Percentiles rank a stretch among this genome's conserved stretches.
These are phyloP conservation scores for Rhingia campestris DNA, from an alignment of 2,888 invertebrate species.

Conservation along the genomic window DNA sequence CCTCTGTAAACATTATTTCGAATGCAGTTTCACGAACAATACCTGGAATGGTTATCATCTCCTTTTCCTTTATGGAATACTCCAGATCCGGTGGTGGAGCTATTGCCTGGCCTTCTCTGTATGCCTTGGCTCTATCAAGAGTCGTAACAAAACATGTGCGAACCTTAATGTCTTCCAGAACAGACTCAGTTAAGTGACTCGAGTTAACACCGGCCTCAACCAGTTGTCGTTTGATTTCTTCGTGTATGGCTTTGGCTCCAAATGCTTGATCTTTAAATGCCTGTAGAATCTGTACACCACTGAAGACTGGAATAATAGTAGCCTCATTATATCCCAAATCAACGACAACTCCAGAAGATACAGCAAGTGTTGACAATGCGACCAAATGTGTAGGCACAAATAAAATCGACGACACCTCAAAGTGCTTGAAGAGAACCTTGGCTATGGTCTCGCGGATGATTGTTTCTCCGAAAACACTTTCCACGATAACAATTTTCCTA, in stretches of 20 bases:
- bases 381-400: conserved; percentile 94
- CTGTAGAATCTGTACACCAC: conserved; percentile 92
- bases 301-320: conserved; percentile 91
- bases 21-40: conserved; percentile 90
- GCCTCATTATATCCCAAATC: conserved; percentile 95
- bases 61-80: conserved; percentile 87
- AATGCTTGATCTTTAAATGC: conserved; percentile 92
- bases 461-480: conserved; percentile 93
- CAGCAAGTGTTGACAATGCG: conserved; percentile 91
- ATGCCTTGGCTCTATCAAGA: conserved; percentile 86
- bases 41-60: conserved; percentile 87
- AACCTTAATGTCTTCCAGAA: conserved; percentile 91
- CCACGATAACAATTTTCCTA: conserved; percentile 94
- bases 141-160: conserved; percentile 94
- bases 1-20: conserved; percentile 93
- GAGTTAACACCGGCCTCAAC: conserved; percentile 82
- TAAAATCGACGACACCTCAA: conserved; percentile 92
- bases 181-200: conserved; percentile 83
- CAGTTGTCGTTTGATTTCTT: conserved; percentile 84
- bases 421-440: conserved; percentile 95
- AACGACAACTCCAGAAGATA: conserved; percentile 91
- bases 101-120: conserved; percentile 83
- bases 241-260: conserved; percentile 89
- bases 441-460: conserved; percentile 93
- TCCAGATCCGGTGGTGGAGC: conserved; percentile 85